A percentile compares a stretch with the other conserved stretches of the same genome.
Conservation (phyloP, 1,140 invertebrate genomes). For the Vollenhovia emeryi region DNA sequence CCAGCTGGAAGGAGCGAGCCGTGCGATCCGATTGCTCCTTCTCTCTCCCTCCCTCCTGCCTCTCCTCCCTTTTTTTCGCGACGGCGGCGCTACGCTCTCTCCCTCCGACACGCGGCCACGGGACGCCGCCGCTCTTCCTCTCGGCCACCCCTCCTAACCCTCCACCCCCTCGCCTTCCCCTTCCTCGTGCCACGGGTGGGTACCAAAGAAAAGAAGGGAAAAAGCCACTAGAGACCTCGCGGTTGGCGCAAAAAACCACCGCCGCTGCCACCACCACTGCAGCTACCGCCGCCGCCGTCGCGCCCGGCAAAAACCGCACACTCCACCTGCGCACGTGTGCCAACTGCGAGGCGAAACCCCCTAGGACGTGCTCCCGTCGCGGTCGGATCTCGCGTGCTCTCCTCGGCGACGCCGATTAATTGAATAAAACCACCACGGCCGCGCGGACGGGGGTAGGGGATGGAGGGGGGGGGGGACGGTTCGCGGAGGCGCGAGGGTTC, state of each 20-base stretch:
- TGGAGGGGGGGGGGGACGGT: too few relatives aligned
- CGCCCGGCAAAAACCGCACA: conserved; percentile 67
- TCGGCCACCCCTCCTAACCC: neutral
- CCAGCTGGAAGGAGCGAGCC: conserved; percentile 80
- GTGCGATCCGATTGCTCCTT: conserved; percentile 62
- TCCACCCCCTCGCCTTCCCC: neutral
- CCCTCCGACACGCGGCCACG: conserved; percentile 23
- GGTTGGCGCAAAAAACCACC: conserved; percentile 71
- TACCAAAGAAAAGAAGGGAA: conserved; percentile 74
- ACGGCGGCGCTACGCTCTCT: conserved; percentile 32
- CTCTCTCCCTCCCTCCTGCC: conserved; percentile 54
- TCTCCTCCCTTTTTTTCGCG: conserved; percentile 17
- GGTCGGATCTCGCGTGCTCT: conserved; percentile 65
- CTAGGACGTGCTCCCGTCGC: conserved; percentile 69
- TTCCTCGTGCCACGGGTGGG: conserved; percentile 40
- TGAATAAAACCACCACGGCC: conserved; percentile 51
- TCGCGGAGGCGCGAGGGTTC: neutral
- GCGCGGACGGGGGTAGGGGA: neutral
- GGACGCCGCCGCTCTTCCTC: conserved; percentile 2
- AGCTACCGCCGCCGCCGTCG: neutral
- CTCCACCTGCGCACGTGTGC: conserved; percentile 79
- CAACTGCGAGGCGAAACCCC: conserved; percentile 72
- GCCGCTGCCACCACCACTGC: neutral
- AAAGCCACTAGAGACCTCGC: conserved; percentile 70
- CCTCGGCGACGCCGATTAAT: conserved; percentile 63